phyloP scores from a whole-genome alignment of 2,888 invertebrate genomes.

The Cantharis rufa region DNA sequence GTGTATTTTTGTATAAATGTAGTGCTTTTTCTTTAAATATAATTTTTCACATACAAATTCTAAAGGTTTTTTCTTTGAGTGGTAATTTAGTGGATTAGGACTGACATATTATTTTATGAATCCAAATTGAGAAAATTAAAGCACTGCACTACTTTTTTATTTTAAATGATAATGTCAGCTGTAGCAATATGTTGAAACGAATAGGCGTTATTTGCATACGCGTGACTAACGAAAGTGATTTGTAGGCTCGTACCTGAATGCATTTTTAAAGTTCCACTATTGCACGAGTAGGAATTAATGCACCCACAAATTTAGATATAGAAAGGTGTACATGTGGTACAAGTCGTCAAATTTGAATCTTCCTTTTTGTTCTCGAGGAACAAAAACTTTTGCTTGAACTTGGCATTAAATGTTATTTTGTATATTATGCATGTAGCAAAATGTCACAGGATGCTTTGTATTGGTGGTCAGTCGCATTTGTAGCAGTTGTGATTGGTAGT shows the following conservation, averaged over 20 bases:
- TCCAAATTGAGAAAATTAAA: not conserved
- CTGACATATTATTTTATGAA: not conserved
- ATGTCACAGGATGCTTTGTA: not conserved
- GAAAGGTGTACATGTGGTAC: not conserved
- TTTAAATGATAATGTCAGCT: not conserved
- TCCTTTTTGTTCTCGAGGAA: not conserved
- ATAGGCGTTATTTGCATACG: not conserved
- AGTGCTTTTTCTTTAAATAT: not conserved
- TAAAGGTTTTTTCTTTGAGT: not conserved
- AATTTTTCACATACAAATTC: not conserved
- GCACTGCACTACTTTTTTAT: not conserved
- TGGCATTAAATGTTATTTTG: not conserved
- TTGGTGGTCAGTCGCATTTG: not conserved
- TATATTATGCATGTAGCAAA: not conserved
- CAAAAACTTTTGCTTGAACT: not conserved
- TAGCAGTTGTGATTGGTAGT: not conserved
- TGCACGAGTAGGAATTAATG: not conserved
- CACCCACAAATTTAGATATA: not conserved
- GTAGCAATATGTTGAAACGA: not conserved
- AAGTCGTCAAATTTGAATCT: not conserved
- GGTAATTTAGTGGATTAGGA: not conserved
- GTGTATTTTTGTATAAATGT: constrained; percentile 1
- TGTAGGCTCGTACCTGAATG: not conserved
- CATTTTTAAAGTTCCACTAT: not conserved
- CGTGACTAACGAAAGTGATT: not conserved